Percentiles rank a stretch among this genome's conserved stretches.
These are phyloP conservation scores for Xanthia togata DNA, from an alignment of 2,888 invertebrate genomes.

Conservation along the genomic window DNA sequence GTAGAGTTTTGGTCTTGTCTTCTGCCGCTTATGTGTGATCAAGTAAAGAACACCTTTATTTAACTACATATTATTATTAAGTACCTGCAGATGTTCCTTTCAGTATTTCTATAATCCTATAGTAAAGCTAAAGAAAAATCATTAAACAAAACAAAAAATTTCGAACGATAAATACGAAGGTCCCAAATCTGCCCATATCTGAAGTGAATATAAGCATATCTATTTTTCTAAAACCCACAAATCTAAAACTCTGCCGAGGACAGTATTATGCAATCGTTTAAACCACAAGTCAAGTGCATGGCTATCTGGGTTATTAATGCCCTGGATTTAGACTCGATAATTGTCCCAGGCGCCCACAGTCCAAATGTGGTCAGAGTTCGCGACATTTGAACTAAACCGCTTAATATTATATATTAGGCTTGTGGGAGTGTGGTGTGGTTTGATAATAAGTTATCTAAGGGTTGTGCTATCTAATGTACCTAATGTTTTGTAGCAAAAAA, in stretches of 20 bases:
- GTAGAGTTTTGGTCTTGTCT: neutral
- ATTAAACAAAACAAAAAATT: neutral
- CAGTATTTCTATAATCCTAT: neutral
- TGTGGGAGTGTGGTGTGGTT: conserved; percentile 17
- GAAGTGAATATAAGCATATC: neutral
- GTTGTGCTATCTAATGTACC: neutral
- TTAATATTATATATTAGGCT: conserved; percentile 51
- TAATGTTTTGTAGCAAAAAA: neutral
- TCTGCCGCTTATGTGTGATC: neutral
- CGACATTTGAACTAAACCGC: conserved; percentile 66
- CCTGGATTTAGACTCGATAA: conserved; percentile 75
- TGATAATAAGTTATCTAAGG: conserved; percentile 10
- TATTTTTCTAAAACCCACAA: conserved; percentile 54
- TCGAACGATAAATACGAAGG: neutral
- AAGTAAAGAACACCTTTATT: neutral
- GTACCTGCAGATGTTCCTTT: neutral
- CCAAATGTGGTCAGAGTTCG: conserved; percentile 70
- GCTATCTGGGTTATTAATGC: conserved; percentile 78
- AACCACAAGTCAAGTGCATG: conserved; percentile 77
- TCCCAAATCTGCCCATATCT: neutral
- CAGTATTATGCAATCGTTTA: conserved; percentile 71
- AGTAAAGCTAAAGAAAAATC: neutral
- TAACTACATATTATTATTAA: neutral
- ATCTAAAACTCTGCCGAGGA: conserved; percentile 43
- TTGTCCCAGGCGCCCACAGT: conserved; percentile 69